Evolutionary conservation across 2,888 invertebrate genomes (phyloP), one percentile per base, ranked within the genome.

Genomic region (Phyllotreta cruciferae): DNA sequence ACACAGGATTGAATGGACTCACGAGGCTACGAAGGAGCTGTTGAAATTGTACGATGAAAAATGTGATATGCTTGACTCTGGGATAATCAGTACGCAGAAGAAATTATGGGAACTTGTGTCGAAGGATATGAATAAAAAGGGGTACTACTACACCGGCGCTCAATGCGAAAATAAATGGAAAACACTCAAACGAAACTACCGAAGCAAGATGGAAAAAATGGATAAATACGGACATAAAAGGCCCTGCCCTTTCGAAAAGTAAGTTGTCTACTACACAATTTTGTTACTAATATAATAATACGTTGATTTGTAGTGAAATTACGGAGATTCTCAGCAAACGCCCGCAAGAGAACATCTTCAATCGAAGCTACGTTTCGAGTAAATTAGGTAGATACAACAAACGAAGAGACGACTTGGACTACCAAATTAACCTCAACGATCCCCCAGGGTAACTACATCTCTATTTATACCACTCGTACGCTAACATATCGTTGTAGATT

Each of bases 81-180:
- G 70, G 9, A 68, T 70, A 38, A 67, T 70, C 60, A 63, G 54
- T 11, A 70, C 70, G 1, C 68, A 67, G 38, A 70, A 67, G 44
- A 68, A 64, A 52, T 42, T 70, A 34, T 70, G 70, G 70, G 68
- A 70, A 58, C 37, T 70, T 1, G 66, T 68, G 5, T 63, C 70
- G 5, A 70, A 67, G 38, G 67, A 66, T 14, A 56, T 70, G 64
- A 58, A 60, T n/a, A 66, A 65, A 35, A 68, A 67, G 39, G 64
- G 60, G 2, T 64, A 41, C 44, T 66, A 66, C 47, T 70, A 67
- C 34, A 66, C 60, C 37, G 63, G 61, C 11, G 41, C 60, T 0
- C 66, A 68, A 41, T 70, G 67, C 55, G 66, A 66, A 37, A 68
- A 70, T 54, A 70, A 70, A 52, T 70, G 70, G 70, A 70, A 68